Percentiles rank a stretch among this genome's conserved stretches.
Conservation (phyloP, 2,888 invertebrate species). For the Apamea anceps region DNA sequence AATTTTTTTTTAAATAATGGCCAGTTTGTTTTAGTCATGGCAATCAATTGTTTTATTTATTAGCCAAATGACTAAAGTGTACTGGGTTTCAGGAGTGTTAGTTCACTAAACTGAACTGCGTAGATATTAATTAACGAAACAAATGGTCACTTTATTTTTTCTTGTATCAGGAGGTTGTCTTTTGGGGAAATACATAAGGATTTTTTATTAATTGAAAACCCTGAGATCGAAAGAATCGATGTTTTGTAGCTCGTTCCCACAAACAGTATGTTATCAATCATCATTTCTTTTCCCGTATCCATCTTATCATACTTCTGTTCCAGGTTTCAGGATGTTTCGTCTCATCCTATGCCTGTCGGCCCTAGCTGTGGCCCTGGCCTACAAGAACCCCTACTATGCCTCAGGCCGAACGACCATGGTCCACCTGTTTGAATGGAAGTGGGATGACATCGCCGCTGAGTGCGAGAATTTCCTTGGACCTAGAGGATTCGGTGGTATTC, state of each 20-base stretch:
- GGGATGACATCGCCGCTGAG: constrained; percentile 94
- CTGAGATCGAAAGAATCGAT: not conserved
- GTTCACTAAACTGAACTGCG: not conserved
- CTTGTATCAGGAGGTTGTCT: not conserved
- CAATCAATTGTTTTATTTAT: no score
- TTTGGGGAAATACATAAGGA: no score
- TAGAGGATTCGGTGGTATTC: constrained; percentile 93
- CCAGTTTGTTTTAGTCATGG: no score
- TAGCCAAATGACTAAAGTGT: not conserved
- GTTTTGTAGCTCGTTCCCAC: no score
- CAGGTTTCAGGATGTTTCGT: constrained; percentile 79
- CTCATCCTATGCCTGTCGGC: constrained; percentile 77
- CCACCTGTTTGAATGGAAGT: constrained; percentile 96
- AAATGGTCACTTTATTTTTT: not conserved
- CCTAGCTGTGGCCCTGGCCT: constrained; percentile 76
- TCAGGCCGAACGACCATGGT: constrained; percentile 92
- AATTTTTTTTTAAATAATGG: no score
- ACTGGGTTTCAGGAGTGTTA: not conserved
- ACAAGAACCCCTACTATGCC: constrained; percentile 90
- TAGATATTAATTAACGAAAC: not conserved
- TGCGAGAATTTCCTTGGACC: constrained; percentile 94
- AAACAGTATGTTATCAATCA: not conserved
- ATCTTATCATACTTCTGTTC: constrained; percentile 1
- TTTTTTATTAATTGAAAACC: not conserved
- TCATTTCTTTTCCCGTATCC: not conserved